Evolutionary conservation across 2,888 invertebrate genomes (phyloP).

Genomic region (Pterobdella sp.): DNA sequence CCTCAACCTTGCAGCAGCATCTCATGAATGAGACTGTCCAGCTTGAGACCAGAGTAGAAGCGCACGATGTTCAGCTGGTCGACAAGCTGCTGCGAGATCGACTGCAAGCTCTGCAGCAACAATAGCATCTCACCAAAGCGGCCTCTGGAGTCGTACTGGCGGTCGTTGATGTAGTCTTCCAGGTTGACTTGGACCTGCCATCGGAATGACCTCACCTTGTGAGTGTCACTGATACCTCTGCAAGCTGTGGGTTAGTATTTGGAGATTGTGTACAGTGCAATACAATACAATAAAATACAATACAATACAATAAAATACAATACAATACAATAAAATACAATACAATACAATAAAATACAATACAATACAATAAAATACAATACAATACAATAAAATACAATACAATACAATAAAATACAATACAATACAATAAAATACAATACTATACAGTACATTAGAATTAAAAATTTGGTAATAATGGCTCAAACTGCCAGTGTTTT

Average conservation of each 20-base stretch:
- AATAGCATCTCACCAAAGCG: conserved; percentile 86
- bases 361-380: neutral
- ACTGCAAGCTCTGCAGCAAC: conserved; percentile 84
- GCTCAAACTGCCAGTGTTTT: neutral
- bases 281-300: neutral
- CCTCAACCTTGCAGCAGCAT: conserved; percentile 81
- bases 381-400: neutral
- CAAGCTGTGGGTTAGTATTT: conserved; percentile 62
- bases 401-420: neutral
- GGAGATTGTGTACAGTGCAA: neutral
- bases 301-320: neutral
- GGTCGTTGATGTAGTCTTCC: conserved; percentile 91
- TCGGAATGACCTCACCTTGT: conserved; percentile 76
- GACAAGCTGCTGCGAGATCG: conserved; percentile 95
- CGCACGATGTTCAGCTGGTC: conserved; percentile 94
- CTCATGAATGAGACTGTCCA: conserved; percentile 86
- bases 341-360: neutral
- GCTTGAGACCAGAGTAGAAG: conserved; percentile 82
- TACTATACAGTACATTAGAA: neutral
- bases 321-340: neutral
- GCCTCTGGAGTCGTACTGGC: conserved; percentile 80
- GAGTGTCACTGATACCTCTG: conserved; percentile 75
- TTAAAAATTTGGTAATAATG: neutral
- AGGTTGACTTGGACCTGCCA: conserved; percentile 82
- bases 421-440: neutral